A percentile compares a stretch with the other conserved stretches of the same genome.
These are phyloP conservation scores for Mus spicilegus DNA, from an alignment of 2,113 vertebrate species.

Conservation along the genomic window DNA sequence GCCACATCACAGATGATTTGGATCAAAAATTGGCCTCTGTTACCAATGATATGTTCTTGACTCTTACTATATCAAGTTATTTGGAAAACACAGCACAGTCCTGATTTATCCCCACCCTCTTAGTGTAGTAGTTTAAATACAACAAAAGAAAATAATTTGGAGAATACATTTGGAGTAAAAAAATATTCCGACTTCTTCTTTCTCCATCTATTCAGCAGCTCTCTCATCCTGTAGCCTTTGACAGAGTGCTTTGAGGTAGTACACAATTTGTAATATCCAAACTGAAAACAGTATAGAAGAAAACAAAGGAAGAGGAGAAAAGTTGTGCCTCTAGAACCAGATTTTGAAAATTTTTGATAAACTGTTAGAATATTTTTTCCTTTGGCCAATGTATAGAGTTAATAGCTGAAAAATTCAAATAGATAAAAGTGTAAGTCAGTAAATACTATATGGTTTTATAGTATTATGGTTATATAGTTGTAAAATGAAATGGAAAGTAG, in stretches of 20 bases:
- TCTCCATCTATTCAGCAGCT: background rate
- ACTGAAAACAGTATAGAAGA: background rate
- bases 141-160: background rate
- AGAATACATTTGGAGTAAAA: background rate
- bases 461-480: background rate
- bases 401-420: background rate
- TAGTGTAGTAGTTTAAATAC: background rate
- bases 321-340: background rate
- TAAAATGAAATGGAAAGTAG: background rate
- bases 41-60: background rate
- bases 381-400: slow-evolving; percentile 7
- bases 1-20: slow-evolving; percentile 37
- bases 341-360: background rate
- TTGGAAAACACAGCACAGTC: background rate
- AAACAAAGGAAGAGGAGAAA: background rate
- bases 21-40: slow-evolving; percentile 38
- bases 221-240: background rate
- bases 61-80: background rate
- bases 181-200: background rate
- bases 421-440: background rate
- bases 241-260: background rate
- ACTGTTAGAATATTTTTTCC: background rate
- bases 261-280: background rate
- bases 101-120: background rate
- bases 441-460: background rate